Base-by-base conservation (phyloP, 2,888 invertebrate species). In the Ypsolopha scabrella region DNA sequence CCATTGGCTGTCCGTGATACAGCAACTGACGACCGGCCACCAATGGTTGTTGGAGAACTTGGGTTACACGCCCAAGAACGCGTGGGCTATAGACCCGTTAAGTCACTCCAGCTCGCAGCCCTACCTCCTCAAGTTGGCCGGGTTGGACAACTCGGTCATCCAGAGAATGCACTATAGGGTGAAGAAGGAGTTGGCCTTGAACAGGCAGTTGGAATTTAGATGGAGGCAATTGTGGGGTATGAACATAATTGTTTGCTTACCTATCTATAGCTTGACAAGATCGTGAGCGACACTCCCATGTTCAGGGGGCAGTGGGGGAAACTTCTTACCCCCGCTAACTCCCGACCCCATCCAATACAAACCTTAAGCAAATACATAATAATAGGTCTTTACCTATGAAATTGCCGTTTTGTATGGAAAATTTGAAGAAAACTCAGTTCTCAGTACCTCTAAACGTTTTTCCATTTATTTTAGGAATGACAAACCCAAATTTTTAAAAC, bases 31-130 rank as follows among this genome's bases (percentile, higher is more conserved):
- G 0, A 95, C 97, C 59, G 99, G 99, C 0, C 98, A 99, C 80
- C 95, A 96, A 58, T 99, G 98, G 98, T 75, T 99, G 7, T 87
- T 92, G 51, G 88, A 91, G 52, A 90, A 96, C 73, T 75, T 99
- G 6, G 94, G 94, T 72, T 90, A 93, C 51, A 90, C 91, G 6
- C 94, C 95, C 0, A 77, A 89, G 60, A 92, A 92, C 50, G 89
- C 94, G 8, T 98, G 98, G 98, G 86, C 96, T 0, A 97, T 98
- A 52, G 98, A 98, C 83, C 97, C 98, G 0, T 98, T 98, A 68
- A 98, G 98, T 0, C 83, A 96, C 65, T 95, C 96, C 1, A 91
- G 96, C 13, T 91, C 94, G 0, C 91, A 97, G 83, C 95, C 97
- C 0, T 93, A 92, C 63, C 74, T 98, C 6, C 75, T 96, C 8